A percentile compares a stretch with the other conserved stretches of the same genome.
Conservation (phyloP, 2,797 vertebrate genomes). For the Anguilla megastoma region DNA sequence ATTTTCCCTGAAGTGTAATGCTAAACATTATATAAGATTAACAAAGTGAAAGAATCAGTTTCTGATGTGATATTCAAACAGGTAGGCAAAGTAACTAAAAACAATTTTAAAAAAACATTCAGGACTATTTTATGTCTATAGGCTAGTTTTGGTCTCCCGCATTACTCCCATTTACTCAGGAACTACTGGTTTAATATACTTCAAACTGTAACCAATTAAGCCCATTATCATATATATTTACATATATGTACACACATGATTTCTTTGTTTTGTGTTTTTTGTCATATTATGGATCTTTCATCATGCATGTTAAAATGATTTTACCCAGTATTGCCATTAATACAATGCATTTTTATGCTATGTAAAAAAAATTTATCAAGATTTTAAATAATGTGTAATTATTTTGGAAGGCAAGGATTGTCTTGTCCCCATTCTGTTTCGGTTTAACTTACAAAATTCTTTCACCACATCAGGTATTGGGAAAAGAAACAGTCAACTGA, state of each 20-base stretch:
- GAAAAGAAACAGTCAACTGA: conserved; percentile 23
- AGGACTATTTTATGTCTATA: neutral
- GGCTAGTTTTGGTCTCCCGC: neutral
- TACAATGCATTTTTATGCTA: conserved; percentile 34
- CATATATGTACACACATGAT: conserved; percentile 62
- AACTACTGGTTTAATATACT: conserved; percentile 39
- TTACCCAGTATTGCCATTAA: conserved; percentile 30
- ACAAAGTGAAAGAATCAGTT: neutral
- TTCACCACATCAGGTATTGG: conserved; percentile 40
- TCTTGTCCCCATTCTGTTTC: conserved; percentile 23
- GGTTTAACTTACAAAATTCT: conserved; percentile 45
- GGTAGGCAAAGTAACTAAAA: neutral
- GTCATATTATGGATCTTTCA: conserved; percentile 23
- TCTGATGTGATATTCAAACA: neutral
- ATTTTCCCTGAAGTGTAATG: neutral
- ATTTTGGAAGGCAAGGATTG: neutral
- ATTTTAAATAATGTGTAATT: conserved; percentile 39
- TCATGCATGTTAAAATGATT: conserved; percentile 39
- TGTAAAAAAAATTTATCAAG: conserved; percentile 36
- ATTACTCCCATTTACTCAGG: neutral
- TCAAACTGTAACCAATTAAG: conserved; percentile 52
- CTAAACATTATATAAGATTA: neutral
- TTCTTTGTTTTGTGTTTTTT: conserved; percentile 21
- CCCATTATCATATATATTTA: conserved; percentile 57
- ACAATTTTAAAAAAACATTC: neutral